Evolutionary conservation across 2,797 vertebrate species (phyloP).

Genomic region (Onychomys arenicola): DNA sequence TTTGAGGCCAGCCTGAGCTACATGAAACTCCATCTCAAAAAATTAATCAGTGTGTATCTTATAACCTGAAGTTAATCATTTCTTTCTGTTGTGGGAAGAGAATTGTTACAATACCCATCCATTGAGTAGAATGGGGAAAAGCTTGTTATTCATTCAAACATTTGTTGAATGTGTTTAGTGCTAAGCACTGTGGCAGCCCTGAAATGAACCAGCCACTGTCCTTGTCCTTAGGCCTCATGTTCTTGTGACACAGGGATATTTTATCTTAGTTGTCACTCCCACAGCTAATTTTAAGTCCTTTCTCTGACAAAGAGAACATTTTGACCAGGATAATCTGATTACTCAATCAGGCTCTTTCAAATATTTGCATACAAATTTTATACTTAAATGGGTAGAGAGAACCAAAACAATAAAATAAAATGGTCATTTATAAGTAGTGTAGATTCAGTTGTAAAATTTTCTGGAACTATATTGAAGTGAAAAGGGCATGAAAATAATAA

Average conservation of each 20-base stretch:
- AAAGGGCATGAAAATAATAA: conserved; percentile 1
- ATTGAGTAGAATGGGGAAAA: neutral
- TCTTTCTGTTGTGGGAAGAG: neutral
- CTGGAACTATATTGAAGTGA: neutral
- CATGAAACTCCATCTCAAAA: neutral
- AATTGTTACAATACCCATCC: neutral
- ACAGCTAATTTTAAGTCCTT: neutral
- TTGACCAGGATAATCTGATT: neutral
- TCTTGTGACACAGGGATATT: neutral
- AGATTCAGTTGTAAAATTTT: neutral
- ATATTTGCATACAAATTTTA: neutral
- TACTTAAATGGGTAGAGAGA: neutral
- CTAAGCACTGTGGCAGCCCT: neutral
- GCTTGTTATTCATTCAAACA: neutral
- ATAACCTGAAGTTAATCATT: neutral
- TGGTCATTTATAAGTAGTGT: neutral
- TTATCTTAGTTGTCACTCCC: neutral
- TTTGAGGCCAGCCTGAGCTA: neutral
- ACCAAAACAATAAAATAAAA: neutral
- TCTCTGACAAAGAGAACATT: neutral
- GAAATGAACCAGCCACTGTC: neutral
- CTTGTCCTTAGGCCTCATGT: neutral
- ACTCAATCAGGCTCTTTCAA: neutral
- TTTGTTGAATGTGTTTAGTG: neutral
- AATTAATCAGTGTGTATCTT: no score